Evolutionary conservation across 2,888 invertebrate genomes (phyloP).

Genomic region (Flexamia atlantica): DNA sequence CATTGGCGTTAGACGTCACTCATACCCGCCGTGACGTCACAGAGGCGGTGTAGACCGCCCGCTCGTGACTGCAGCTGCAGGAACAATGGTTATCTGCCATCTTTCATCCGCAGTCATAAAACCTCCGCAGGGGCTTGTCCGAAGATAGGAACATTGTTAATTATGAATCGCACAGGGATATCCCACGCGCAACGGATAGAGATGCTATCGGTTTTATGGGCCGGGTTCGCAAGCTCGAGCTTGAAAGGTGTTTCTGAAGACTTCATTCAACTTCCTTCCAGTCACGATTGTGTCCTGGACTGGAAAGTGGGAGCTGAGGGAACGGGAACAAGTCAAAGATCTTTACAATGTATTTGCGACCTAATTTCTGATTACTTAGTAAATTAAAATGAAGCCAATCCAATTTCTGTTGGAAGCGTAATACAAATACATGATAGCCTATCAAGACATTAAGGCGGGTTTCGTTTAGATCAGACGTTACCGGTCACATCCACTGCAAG

Average conservation of each 20-base stretch:
- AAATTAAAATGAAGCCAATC: no score
- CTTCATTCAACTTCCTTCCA: no score
- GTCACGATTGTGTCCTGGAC: no score
- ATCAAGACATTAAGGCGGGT: no score
- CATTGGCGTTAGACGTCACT: no score
- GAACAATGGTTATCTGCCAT: background rate
- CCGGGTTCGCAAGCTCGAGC: background rate
- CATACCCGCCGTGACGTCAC: no score
- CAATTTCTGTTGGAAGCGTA: no score
- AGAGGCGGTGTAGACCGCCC: background rate
- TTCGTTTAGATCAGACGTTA: no score
- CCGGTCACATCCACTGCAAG: no score
- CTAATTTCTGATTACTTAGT: no score
- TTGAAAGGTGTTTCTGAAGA: background rate
- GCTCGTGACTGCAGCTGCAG: background rate
- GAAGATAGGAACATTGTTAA: background rate
- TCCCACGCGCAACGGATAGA: background rate
- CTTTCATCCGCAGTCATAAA: constrained; percentile 12
- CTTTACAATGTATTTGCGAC: background rate
- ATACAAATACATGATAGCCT: no score
- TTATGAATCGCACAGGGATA: constrained; percentile 1
- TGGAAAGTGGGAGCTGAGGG: no score
- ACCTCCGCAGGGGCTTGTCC: background rate
- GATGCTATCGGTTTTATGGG: constrained; percentile 1
- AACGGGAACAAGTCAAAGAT: background rate